phyloP scores from a whole-genome alignment of 2,797 vertebrate species.

The Capromys pilorides region DNA sequence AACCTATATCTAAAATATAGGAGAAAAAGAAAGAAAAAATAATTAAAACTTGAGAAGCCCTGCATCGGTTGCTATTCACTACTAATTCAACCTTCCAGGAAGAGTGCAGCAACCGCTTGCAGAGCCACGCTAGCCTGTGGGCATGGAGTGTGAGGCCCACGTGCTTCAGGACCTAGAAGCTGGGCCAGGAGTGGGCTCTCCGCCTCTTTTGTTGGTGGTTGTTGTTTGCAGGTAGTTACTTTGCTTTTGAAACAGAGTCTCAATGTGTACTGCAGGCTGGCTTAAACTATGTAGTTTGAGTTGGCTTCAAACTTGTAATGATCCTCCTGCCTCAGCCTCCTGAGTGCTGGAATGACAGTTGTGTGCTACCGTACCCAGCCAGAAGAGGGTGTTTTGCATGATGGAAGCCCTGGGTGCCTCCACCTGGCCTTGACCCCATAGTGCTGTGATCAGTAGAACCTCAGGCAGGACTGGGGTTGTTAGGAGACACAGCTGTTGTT shows the following conservation, averaged over 20 bases:
- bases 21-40: too few species aligned
- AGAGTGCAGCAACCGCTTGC: neutral
- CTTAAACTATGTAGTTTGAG: neutral
- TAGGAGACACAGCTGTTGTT: neutral
- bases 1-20: neutral
- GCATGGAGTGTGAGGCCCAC: too few species aligned
- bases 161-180: too few species aligned
- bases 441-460: neutral
- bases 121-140: neutral
- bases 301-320: neutral
- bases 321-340: neutral
- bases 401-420: neutral
- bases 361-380: neutral
- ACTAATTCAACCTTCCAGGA: neutral
- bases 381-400: neutral
- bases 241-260: neutral
- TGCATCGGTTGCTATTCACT: rapidly evolving
- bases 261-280: neutral
- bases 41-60: too few species aligned
- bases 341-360: neutral
- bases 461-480: neutral
- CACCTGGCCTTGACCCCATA: too few species aligned
- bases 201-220: neutral
- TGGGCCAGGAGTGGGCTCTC: neutral
- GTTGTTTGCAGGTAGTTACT: neutral